Conservation (phyloP, 1,140 invertebrate species). For the Drosophila mojavensis region DNA sequence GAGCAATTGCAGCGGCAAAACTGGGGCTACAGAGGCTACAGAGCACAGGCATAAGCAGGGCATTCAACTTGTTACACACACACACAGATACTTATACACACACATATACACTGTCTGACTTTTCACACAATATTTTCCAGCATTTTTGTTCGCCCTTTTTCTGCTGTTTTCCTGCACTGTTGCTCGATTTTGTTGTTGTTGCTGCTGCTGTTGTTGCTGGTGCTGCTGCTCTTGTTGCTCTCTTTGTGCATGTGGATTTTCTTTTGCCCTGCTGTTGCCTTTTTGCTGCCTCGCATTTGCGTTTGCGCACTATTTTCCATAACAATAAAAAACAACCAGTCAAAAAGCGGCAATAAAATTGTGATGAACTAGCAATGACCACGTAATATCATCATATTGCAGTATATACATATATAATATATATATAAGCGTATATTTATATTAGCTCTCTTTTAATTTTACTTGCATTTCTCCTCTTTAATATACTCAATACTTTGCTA, state of each 20-base stretch:
- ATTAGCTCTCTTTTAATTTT: no score
- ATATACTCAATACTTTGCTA: no score
- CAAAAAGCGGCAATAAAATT: background rate
- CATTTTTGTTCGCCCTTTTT: slow-evolving; percentile 65
- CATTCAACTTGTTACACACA: slow-evolving; percentile 65
- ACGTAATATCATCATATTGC: background rate
- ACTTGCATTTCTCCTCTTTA: no score
- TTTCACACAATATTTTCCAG: slow-evolving; percentile 80
- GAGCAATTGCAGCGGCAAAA: slow-evolving; percentile 27
- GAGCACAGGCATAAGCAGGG: slow-evolving; percentile 52
- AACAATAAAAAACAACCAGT: slow-evolving; percentile 57
- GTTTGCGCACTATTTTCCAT: slow-evolving; percentile 79
- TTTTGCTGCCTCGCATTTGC: slow-evolving; percentile 70
- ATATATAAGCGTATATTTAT: no score
- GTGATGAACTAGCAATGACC: background rate
- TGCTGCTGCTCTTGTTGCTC: slow-evolving; percentile 15
- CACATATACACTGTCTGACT: slow-evolving; percentile 19
- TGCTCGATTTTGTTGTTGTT: slow-evolving; percentile 41
- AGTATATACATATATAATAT: no score
- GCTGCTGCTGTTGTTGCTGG: slow-evolving; percentile 8
- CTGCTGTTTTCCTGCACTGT: slow-evolving; percentile 45
- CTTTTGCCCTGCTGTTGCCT: slow-evolving; percentile 38
- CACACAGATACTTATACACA: background rate
- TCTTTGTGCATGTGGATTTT: slow-evolving; percentile 42
- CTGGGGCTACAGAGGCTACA: slow-evolving; percentile 7